A percentile compares a stretch with the other conserved stretches of the same genome.
phyloP scores from a whole-genome alignment of 2,888 invertebrate genomes.

The Drosophila leonis region DNA sequence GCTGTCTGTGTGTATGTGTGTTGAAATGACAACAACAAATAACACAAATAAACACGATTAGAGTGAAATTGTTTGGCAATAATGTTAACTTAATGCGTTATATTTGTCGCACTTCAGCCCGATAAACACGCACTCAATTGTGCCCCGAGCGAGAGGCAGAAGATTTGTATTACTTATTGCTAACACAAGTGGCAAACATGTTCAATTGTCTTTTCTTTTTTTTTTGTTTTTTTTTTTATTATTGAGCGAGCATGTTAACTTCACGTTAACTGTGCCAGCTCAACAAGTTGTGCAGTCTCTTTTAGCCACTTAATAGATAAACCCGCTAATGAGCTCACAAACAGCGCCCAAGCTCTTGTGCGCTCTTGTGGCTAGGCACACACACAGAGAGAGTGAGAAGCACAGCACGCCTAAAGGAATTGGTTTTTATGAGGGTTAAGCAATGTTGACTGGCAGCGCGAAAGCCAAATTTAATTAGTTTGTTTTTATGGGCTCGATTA shows the following conservation, averaged over 20 bases:
- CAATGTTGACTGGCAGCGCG: conserved; percentile 29
- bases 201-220: conserved; percentile 24
- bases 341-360: conserved; percentile 26
- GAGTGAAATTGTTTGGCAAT: conserved; percentile 79
- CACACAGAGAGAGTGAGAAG: conserved; percentile 1
- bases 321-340: conserved; percentile 55
- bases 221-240: conserved; percentile 10
- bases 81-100: conserved; percentile 80
- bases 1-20: conserved; percentile 17
- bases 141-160: conserved; percentile 39
- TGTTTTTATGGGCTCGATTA: conserved; percentile 48
- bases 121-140: conserved; percentile 75
- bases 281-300: conserved; percentile 49
- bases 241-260: conserved; percentile 9
- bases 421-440: conserved; percentile 45
- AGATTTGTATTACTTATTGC: conserved; percentile 52
- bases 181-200: conserved; percentile 35
- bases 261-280: conserved; percentile 6
- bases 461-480: conserved; percentile 44
- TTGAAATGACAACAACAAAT: conserved; percentile 61
- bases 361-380: conserved; percentile 20
- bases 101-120: conserved; percentile 76
- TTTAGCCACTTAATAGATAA: conserved; percentile 46
- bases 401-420: conserved; percentile 32
- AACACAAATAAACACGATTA: conserved; percentile 77